These are phyloP conservation scores for Atrichornis clamosus DNA, from an alignment of 2,113 vertebrate species.

Conservation along the genomic window DNA sequence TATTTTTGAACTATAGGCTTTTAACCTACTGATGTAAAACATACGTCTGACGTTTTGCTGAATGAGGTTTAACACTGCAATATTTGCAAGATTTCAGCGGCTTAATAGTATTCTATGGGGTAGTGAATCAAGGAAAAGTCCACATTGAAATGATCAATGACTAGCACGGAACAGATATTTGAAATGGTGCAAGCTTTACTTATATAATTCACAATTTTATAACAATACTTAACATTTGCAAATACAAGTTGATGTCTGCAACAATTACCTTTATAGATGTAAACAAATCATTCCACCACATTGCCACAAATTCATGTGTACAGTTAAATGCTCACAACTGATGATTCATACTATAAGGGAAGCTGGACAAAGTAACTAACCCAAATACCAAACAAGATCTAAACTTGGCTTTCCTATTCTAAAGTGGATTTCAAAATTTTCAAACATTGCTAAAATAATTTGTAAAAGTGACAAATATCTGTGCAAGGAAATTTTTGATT, in stretches of 20 bases:
- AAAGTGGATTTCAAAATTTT: neutral
- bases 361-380: constrained; percentile 26
- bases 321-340: constrained; percentile 44
- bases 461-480: neutral
- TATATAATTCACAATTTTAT: constrained; percentile 39
- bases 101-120: neutral
- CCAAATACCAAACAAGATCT: neutral
- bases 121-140: constrained; percentile 21
- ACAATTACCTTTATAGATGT: constrained; percentile 49
- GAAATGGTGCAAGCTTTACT: constrained; percentile 64
- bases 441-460: constrained; percentile 24
- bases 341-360: constrained; percentile 7
- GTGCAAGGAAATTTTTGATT: constrained; percentile 41
- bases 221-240: constrained; percentile 60
- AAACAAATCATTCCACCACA: constrained; percentile 53
- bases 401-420: constrained; percentile 5
- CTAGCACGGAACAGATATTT: constrained; percentile 34
- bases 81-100: neutral
- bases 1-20: neutral
- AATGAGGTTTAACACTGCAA: neutral
- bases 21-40: neutral
- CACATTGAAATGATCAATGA: constrained; percentile 49
- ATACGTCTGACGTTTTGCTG: neutral
- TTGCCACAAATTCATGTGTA: constrained; percentile 35
- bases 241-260: constrained; percentile 46